Evolutionary conservation across 2,113 vertebrate species (phyloP).

Genomic region (Todiramphus chloris): DNA sequence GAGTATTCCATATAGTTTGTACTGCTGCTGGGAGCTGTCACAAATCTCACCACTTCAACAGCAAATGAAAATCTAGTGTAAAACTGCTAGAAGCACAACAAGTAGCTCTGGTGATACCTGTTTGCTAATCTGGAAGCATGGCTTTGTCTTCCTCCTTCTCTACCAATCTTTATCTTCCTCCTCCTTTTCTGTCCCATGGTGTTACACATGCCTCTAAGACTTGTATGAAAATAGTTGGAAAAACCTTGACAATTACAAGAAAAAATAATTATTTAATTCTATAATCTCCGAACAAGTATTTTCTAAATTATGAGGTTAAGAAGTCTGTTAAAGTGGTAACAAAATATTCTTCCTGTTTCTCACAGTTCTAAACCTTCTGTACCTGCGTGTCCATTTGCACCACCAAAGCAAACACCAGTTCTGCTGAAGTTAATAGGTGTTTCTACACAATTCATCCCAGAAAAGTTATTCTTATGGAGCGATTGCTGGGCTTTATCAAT

Average conservation of each 20-base stretch:
- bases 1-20: not conserved
- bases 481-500: not conserved
- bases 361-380: not conserved
- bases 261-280: not conserved
- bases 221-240: not conserved
- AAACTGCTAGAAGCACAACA: not conserved
- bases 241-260: not conserved
- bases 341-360: not conserved
- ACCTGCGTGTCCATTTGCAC: not conserved
- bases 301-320: not conserved
- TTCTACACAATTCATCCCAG: not conserved
- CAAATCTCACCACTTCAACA: not conserved
- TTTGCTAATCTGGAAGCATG: not conserved
- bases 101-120: not conserved
- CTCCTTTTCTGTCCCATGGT: not conserved
- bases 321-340: not conserved
- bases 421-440: not conserved
- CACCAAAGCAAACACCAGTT: not conserved
- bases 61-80: not conserved
- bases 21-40: not conserved
- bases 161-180: not conserved
- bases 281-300: not conserved
- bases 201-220: not conserved
- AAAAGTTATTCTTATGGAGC: not conserved
- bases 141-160: not conserved